Conservation (phyloP, 2,888 invertebrate genomes). For the Mechanitis mazaeus region DNA sequence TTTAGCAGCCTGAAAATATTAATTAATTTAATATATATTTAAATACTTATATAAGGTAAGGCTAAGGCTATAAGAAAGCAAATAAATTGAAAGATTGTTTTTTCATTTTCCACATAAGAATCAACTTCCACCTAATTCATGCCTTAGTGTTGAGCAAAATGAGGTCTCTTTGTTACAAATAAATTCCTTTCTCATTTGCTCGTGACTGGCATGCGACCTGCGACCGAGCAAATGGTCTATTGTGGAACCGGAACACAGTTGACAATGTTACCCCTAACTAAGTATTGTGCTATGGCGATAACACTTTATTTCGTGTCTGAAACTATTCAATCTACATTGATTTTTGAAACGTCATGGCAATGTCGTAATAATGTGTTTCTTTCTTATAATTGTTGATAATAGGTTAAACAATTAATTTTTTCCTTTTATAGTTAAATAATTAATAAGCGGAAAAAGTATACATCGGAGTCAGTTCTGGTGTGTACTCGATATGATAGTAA, state of each 20-base stretch:
- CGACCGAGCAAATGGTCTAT: slow-evolving; percentile 20
- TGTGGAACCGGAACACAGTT: slow-evolving; percentile 17
- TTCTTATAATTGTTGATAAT: too few relatives aligned
- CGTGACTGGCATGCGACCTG: slow-evolving; percentile 47
- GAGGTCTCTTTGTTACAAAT: slow-evolving; percentile 48
- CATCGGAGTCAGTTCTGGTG: too few relatives aligned
- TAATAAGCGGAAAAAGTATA: too few relatives aligned
- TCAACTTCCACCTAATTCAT: neutral
- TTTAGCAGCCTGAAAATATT: too few relatives aligned
- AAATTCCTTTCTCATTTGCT: slow-evolving; percentile 47
- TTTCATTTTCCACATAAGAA: slow-evolving; percentile 3
- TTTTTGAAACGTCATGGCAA: slow-evolving; percentile 4
- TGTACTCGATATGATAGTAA: too few relatives aligned
- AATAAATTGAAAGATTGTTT: too few relatives aligned
- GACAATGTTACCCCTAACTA: slow-evolving; percentile 31
- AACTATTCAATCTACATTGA: slow-evolving; percentile 11
- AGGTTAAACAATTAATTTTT: too few relatives aligned
- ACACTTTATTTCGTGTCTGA: slow-evolving; percentile 16
- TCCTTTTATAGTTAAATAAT: too few relatives aligned
- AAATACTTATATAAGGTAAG: too few relatives aligned
- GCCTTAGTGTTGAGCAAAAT: slow-evolving; percentile 13
- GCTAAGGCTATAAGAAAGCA: too few relatives aligned
- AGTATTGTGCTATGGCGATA: slow-evolving; percentile 29
- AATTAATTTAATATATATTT: too few relatives aligned
- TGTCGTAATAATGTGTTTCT: slow-evolving; percentile 27